A percentile compares a stretch with the other conserved stretches of the same genome.
Conservation (phyloP, 2,888 invertebrate genomes). For the Ellobium chinense region DNA sequence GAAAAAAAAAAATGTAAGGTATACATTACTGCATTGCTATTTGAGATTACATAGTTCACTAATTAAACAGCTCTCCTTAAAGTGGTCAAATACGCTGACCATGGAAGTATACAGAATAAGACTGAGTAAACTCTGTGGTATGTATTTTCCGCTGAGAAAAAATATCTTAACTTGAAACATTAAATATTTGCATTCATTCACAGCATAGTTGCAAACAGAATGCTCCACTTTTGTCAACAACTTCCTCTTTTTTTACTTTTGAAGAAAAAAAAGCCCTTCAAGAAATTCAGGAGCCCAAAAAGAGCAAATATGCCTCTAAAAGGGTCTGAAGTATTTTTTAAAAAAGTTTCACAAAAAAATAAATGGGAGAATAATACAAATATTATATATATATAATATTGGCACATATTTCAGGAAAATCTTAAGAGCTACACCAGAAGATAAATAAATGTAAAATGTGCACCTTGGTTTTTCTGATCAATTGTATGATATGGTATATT, state of each 20-base stretch:
- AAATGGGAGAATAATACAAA: slow-evolving; percentile 17
- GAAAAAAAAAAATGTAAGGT: background rate
- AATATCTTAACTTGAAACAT: background rate
- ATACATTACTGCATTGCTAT: too few species aligned
- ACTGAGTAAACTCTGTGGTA: slow-evolving; percentile 9
- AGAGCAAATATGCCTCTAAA: slow-evolving; percentile 31
- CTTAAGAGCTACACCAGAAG: slow-evolving; percentile 44
- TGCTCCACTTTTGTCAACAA: background rate
- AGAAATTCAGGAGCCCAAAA: slow-evolving; percentile 31
- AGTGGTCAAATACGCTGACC: background rate
- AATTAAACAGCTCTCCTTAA: background rate
- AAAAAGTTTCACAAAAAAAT: slow-evolving; percentile 23
- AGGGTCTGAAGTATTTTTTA: slow-evolving; percentile 35
- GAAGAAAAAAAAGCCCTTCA: background rate
- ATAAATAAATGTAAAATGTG: slow-evolving; percentile 32
- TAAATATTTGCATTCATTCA: background rate
- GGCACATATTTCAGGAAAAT: slow-evolving; percentile 46
- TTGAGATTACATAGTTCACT: background rate
- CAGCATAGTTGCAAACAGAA: background rate
- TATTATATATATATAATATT: slow-evolving; percentile 40
- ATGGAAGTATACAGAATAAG: slow-evolving; percentile 8
- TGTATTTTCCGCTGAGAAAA: background rate
- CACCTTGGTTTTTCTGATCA: slow-evolving; percentile 42
- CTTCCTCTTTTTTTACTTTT: background rate
- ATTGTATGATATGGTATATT: slow-evolving; percentile 42